Percentiles rank a stretch among this genome's conserved stretches.
Evolutionary conservation across 2,797 vertebrate genomes (phyloP).

Genomic region (Petrocephalus sullivani): DNA sequence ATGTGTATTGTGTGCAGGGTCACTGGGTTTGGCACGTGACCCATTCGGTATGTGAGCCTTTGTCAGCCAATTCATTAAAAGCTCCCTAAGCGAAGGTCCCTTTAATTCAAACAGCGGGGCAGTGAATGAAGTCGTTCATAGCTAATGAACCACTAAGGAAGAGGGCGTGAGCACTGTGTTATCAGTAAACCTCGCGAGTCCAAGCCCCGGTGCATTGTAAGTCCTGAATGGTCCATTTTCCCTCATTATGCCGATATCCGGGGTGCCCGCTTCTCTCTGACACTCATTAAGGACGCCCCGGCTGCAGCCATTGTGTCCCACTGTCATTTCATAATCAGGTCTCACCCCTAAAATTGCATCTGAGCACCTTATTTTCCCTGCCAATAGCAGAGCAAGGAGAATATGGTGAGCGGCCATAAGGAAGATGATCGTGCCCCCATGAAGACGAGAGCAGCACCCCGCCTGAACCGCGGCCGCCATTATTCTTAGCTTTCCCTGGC

Average conservation of each 20-base stretch:
- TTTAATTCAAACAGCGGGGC: neutral
- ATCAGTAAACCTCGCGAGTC: neutral
- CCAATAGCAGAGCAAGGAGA: constrained; percentile 32
- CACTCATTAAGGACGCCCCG: constrained; percentile 49
- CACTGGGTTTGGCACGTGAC: neutral
- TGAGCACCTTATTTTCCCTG: constrained; percentile 45
- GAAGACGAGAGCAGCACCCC: neutral
- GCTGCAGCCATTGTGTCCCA: constrained; percentile 48
- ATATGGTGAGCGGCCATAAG: neutral
- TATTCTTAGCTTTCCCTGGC: neutral
- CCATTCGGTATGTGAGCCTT: neutral
- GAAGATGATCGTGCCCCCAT: neutral
- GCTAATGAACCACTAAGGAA: neutral
- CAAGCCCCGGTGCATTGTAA: neutral
- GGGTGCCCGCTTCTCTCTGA: neutral
- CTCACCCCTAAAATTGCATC: constrained; percentile 42
- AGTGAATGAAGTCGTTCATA: neutral
- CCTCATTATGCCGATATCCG: neutral
- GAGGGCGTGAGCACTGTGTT: neutral
- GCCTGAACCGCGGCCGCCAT: neutral
- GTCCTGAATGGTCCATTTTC: constrained; percentile 5
- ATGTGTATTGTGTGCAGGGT: neutral
- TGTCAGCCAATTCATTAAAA: neutral
- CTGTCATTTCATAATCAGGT: constrained; percentile 53
- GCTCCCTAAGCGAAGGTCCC: neutral